These are phyloP conservation scores for Acestrorhynchus altus DNA, from an alignment of 2,797 vertebrate genomes.

Conservation along the genomic window DNA sequence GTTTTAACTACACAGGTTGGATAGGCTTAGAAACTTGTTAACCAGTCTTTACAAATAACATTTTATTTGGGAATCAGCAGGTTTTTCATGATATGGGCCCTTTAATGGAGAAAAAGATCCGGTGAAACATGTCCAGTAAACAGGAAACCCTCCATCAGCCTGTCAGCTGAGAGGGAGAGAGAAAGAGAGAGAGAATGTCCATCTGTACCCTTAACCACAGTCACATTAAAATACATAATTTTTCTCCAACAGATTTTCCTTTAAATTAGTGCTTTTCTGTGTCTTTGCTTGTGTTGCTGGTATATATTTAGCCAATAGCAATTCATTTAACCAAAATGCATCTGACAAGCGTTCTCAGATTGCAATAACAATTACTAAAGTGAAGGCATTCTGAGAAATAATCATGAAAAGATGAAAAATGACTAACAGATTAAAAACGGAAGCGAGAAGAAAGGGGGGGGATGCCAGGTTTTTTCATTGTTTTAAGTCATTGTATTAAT, in stretches of 20 bases:
- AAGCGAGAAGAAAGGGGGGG: not conserved
- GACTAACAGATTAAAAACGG: not conserved
- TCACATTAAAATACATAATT: not conserved
- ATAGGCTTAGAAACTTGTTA: too few relatives aligned
- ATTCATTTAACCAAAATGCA: not conserved
- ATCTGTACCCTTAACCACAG: not conserved
- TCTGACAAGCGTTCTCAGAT: not conserved
- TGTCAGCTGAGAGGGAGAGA: not conserved
- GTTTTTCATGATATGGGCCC: not conserved
- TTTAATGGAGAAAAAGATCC: not conserved
- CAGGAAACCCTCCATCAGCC: slow-evolving; percentile 51
- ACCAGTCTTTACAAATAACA: too few relatives aligned
- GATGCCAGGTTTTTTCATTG: not conserved
- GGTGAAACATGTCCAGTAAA: slow-evolving; percentile 45
- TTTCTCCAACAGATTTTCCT: too few relatives aligned
- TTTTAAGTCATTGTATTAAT: not conserved
- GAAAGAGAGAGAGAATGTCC: not conserved
- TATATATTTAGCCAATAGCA: too few relatives aligned
- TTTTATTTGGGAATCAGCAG: too few relatives aligned
- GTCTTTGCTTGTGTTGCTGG: too few relatives aligned
- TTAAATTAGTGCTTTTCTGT: too few relatives aligned
- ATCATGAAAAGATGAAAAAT: not conserved
- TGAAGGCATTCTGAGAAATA: not conserved
- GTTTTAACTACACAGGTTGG: too few relatives aligned
- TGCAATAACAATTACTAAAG: not conserved